A percentile compares a stretch with the other conserved stretches of the same genome.
These are phyloP conservation scores for Parus major DNA, from an alignment of 2,113 vertebrate genomes.

Conservation along the genomic window DNA sequence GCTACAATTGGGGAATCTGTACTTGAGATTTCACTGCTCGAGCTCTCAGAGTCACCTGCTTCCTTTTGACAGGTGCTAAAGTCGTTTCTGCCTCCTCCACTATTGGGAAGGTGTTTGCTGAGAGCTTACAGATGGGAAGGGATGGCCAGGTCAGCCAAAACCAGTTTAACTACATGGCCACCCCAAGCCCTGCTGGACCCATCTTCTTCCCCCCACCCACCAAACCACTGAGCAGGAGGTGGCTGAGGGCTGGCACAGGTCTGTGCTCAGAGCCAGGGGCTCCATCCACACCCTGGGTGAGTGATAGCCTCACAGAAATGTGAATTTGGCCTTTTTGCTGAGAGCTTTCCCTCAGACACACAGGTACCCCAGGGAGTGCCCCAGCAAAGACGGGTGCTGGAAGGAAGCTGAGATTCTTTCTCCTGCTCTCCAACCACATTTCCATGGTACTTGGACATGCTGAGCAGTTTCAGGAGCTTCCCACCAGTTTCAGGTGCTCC, in stretches of 20 bases:
- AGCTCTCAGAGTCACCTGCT: background rate
- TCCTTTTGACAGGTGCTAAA: background rate
- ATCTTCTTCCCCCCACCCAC: background rate
- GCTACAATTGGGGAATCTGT: background rate
- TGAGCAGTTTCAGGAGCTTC: background rate
- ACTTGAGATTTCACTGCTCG: background rate
- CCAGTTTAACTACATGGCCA: fast-evolving
- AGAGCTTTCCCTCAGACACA: background rate
- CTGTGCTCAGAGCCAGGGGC: background rate
- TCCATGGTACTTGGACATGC: background rate
- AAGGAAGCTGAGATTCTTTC: background rate
- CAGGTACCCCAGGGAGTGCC: background rate
- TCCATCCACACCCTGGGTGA: fast-evolving
- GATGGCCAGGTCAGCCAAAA: background rate
- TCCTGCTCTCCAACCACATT: background rate
- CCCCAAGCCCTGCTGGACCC: background rate
- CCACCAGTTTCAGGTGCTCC: background rate
- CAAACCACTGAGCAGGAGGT: background rate
- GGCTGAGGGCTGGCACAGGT: background rate
- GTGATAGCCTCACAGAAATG: background rate
- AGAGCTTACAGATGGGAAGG: background rate
- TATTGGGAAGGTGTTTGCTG: background rate
- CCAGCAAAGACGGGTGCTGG: background rate
- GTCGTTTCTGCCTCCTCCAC: background rate
- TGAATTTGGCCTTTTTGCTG: background rate